A percentile compares a stretch with the other conserved stretches of the same genome.
phyloP scores from a whole-genome alignment of 92 coral and sea anemone genomes.

The Montipora capitata region DNA sequence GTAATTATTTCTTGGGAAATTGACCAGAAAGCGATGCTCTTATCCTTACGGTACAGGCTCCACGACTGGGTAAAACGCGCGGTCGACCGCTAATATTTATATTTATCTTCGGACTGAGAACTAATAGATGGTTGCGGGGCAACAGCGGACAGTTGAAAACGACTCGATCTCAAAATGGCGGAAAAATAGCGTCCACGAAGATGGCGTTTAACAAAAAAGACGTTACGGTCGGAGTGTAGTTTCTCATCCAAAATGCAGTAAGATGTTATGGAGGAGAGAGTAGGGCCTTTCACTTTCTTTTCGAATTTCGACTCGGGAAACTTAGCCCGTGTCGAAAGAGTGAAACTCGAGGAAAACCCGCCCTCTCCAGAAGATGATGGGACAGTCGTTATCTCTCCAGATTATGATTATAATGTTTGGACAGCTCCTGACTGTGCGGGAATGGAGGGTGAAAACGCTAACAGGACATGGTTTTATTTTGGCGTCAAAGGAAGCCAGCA shows the following conservation, averaged over 20 bases:
- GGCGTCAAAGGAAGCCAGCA: slow-evolving; percentile 94
- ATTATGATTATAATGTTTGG: slow-evolving; percentile 96
- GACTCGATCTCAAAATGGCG: slow-evolving; percentile 67
- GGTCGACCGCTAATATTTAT: no score
- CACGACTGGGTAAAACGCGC: no score
- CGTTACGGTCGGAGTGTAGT: background rate
- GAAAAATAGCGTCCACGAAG: slow-evolving; percentile 16
- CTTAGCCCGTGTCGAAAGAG: slow-evolving; percentile 92
- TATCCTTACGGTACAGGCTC: no score
- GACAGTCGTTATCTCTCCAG: slow-evolving; percentile 66
- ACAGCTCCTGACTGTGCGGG: slow-evolving; percentile 98
- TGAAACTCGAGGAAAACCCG: slow-evolving; percentile 77
- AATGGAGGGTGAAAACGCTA: slow-evolving; percentile 86
- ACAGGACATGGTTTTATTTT: slow-evolving; percentile 98
- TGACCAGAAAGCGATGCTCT: no score
- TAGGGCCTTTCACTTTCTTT: slow-evolving; percentile 95
- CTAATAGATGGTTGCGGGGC: slow-evolving; percentile 78
- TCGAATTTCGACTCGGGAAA: slow-evolving; percentile 99
- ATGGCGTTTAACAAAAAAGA: background rate
- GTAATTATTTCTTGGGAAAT: no score
- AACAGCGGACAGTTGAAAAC: slow-evolving; percentile 56
- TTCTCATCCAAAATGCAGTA: background rate
- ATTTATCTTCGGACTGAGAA: slow-evolving; percentile 47
- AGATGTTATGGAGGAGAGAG: slow-evolving; percentile 86
- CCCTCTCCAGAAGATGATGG: slow-evolving; percentile 66